Evolutionary conservation across 2,113 vertebrate genomes (phyloP), one percentile per base, ranked within the genome.

Genomic region (Bubo scandiacus): DNA sequence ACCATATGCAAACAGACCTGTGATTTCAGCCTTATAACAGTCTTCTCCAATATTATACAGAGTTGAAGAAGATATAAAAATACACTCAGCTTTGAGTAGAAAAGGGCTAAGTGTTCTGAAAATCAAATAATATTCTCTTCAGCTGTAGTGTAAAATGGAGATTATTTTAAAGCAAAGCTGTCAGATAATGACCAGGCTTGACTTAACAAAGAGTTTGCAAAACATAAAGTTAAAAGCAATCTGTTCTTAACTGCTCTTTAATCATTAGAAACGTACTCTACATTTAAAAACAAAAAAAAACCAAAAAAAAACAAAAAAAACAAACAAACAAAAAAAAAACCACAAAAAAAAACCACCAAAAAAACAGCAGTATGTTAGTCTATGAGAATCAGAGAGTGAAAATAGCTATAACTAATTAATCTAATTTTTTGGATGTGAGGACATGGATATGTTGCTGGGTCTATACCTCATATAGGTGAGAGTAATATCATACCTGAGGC

Each of bases 381-480:
- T 71, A 23, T 66, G 23, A 68, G n/a, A 66, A 74, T 32, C 9
- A 42, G 15, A 49, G 32, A 51, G 3, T 34, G 7, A 89, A 92
- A 91, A 49, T 40, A 13, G 10, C 18, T 65, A 15, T 40, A 83
- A 86, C 26, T 88, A 62, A 67, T 59, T 0, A 82, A 78, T 49
- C 1, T 57, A 57, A 61, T 81, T 45, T 45, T 45, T 45, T 45
- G 0, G 3, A 1, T 2, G 5, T 38, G 17, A 4, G 10, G 58
- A 85, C 86, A 72, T 23, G 3, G 3, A 20, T 30, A 27, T 21
- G 3, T 58, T 91, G 9, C 10, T 70, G 13, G 8, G 8, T 61
- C 30, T 73, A 32, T 11, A 30, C 4, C 4, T 70, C 49, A 68
- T 3, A 14, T 25, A n/a, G 6, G 10, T 0, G 0, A 83, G 6